Percentiles rank a stretch among this genome's conserved stretches.
phyloP scores from a whole-genome alignment of 2,797 vertebrate species.

The Enteromius treurensis region DNA sequence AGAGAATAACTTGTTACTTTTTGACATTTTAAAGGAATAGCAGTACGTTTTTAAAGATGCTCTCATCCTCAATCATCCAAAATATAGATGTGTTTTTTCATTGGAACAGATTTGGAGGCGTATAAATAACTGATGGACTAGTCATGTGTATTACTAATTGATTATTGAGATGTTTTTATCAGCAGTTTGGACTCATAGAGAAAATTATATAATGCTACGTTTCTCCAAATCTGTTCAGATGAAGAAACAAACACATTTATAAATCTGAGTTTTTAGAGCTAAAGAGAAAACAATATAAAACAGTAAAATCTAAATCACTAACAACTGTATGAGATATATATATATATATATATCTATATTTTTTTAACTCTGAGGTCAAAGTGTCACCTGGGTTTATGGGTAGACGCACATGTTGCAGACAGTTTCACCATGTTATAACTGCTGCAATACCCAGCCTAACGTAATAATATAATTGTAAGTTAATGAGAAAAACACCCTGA shows the following conservation, averaged over 20 bases:
- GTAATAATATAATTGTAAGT: constrained; percentile 26
- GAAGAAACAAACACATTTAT: background rate
- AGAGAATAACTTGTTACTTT: background rate
- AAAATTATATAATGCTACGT: background rate
- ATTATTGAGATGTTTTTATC: background rate
- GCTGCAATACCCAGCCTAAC: constrained; percentile 26
- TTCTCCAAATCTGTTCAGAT: background rate
- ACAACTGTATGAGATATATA: background rate
- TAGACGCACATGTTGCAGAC: background rate
- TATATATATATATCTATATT: too few relatives aligned
- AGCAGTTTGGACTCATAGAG: background rate
- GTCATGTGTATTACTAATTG: background rate
- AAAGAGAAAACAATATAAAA: background rate
- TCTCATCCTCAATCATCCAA: background rate
- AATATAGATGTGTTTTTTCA: background rate
- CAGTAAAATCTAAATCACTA: background rate
- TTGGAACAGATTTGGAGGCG: background rate
- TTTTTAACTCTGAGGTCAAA: background rate
- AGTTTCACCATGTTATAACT: constrained; percentile 12
- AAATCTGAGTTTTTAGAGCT: background rate
- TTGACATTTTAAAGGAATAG: background rate
- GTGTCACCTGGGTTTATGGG: background rate
- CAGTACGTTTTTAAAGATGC: background rate
- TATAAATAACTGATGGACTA: background rate
- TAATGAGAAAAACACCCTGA: constrained; percentile 29